These are phyloP conservation scores for Corapipo altera DNA, from an alignment of 2,113 vertebrate genomes.

Conservation along the genomic window DNA sequence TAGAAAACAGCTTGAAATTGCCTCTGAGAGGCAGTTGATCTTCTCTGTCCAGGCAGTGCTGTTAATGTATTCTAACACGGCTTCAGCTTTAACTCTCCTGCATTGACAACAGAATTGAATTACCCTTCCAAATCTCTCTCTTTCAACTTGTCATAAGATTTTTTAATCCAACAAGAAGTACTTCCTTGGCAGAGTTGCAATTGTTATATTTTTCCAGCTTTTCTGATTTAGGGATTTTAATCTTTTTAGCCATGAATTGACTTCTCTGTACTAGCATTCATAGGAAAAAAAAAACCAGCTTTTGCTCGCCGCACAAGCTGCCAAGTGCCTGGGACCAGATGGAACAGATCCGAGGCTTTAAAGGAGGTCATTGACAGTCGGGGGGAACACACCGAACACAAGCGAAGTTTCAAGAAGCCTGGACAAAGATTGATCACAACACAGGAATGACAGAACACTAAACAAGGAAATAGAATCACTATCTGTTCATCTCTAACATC, in stretches of 20 bases:
- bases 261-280: constrained; percentile 22
- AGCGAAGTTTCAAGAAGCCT: neutral
- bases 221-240: constrained; percentile 57
- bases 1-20: neutral
- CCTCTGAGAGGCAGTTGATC: neutral
- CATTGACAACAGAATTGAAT: constrained; percentile 59
- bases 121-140: constrained; percentile 58
- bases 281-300: neutral
- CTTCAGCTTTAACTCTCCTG: constrained; percentile 29
- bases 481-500: constrained; percentile 29
- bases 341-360: constrained; percentile 25
- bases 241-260: constrained; percentile 64
- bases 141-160: constrained; percentile 50
- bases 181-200: constrained; percentile 41
- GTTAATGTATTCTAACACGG: constrained; percentile 31
- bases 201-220: constrained; percentile 50
- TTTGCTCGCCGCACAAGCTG: neutral
- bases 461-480: constrained; percentile 24
- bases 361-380: constrained; percentile 31
- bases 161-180: constrained; percentile 54
- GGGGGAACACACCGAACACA: neutral
- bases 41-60: neutral
- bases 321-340: constrained; percentile 47
- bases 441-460: neutral
- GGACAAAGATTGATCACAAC: neutral